Conservation (phyloP, 2,888 invertebrate genomes). For the Anarsia innoxiella region DNA sequence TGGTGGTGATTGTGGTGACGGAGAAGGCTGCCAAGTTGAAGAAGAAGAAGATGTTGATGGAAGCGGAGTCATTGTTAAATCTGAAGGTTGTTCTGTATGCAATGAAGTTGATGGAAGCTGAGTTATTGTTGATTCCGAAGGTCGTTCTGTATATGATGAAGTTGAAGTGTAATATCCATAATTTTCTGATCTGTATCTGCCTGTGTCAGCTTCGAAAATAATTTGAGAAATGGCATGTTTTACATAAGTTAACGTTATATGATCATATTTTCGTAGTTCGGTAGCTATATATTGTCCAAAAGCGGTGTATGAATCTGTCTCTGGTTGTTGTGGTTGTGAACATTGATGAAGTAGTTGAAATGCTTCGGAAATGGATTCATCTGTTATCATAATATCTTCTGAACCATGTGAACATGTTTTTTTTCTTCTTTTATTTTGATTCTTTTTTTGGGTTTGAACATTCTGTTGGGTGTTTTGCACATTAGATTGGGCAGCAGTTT, state of each 20-base stretch:
- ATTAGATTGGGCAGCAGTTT: no score
- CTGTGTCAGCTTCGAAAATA: constrained; percentile 13
- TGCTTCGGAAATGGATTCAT: constrained; percentile 1
- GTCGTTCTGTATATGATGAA: no score
- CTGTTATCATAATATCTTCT: not conserved
- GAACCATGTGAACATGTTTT: constrained; percentile 1
- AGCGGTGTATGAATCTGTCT: no score
- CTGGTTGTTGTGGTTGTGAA: no score
- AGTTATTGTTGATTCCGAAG: constrained; percentile 7
- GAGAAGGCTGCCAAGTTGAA: not conserved
- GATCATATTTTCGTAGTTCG: constrained; percentile 12
- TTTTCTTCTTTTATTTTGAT: not conserved
- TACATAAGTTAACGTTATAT: constrained; percentile 8
- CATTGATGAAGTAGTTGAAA: constrained; percentile 9
- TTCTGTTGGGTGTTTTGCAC: no score
- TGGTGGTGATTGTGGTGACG: not conserved
- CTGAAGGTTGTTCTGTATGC: not conserved
- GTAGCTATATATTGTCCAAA: constrained; percentile 8
- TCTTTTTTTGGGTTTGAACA: not conserved
- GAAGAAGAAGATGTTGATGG: not conserved
- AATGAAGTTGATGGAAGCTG: not conserved
- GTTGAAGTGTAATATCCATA: constrained; percentile 17
- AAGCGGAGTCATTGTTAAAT: not conserved
- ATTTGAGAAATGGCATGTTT: constrained; percentile 12
- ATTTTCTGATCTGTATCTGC: constrained; percentile 3